Evolutionary conservation across 1,140 invertebrate genomes (phyloP), one percentile per base, ranked within the genome.

Genomic region (Apis dorsata): DNA sequence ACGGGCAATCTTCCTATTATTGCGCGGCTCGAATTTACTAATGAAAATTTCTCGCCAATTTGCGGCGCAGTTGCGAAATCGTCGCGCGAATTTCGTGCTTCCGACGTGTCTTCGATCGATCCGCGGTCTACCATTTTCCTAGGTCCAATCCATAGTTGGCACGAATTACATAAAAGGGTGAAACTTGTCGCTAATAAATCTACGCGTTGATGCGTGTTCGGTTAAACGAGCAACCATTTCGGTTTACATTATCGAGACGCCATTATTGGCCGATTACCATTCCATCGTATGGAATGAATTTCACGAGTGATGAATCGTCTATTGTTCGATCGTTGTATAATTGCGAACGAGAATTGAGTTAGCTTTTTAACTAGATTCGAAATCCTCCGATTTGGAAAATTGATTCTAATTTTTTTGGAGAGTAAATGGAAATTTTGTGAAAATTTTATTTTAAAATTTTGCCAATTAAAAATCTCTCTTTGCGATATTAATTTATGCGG

Each of bases 51-150:
- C 34, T n/a, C 34, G 17, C 34, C 60, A 80, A 80, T 80, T 73
- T 73, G 28, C 65, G 24, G 44, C 11, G 70, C 51, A 74, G 79
- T 78, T 66, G 24, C 63, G 53, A 57, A n/a, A 63, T 49, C 59
- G 71, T 28, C 57, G 55, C 19, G 19, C 24, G 12, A 77, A 86
- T 78, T 87, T 81, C 34, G 15, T 28, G 53, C 15, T 76, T 70
- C 34, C 79, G 66, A 13, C 24, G 21, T 17, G 44, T 86, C 69
- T 81, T 76, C 28, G 72, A 71, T 83, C 72, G 81, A 84, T 80
- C 83, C 72, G 59, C 21, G 74, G 69, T 85, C 78, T 74, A 82
- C 84, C 70, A 28, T 85, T 85, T 44, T 49, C 34, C 72, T 75
- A 49, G 28, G n/a, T 34, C 65, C 80, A 57, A 75, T 83, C 24